Conservation (phyloP, 2,888 invertebrate species). For the Lithophane semibrunnea region DNA sequence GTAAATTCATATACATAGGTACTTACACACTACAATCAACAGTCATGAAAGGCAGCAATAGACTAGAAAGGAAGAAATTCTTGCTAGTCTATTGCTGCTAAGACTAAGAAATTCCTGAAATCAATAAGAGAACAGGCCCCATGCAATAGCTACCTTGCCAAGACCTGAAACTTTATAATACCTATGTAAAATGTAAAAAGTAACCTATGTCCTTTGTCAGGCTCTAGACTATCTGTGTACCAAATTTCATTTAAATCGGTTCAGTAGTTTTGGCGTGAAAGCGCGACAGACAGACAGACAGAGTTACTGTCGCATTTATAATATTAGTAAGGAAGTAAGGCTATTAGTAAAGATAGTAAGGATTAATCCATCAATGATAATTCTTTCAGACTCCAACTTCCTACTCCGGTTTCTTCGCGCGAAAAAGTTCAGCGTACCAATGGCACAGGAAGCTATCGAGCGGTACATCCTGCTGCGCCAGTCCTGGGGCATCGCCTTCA, state of each 20-base stretch:
- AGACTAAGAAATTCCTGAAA: not conserved
- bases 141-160: too few relatives aligned
- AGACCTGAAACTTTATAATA: not conserved
- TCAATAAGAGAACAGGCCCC: not conserved
- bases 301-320: too few relatives aligned
- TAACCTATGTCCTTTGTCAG: too few relatives aligned
- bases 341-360: too few relatives aligned
- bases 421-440: conserved; percentile 95
- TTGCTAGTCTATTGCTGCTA: too few relatives aligned
- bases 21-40: not conserved
- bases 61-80: not conserved
- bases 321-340: too few relatives aligned
- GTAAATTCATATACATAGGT: not conserved
- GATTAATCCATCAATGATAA: not conserved
- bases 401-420: conserved; percentile 94
- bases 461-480: conserved; percentile 94
- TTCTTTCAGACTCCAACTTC: conserved; percentile 91
- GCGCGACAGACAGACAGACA: too few relatives aligned
- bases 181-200: too few relatives aligned
- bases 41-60: not conserved
- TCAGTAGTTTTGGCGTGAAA: too few relatives aligned
- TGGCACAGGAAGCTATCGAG: conserved; percentile 94
- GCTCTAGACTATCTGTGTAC: too few relatives aligned
- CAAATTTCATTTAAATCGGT: too few relatives aligned
- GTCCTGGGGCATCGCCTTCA: conserved; percentile 94